Conservation (phyloP, 2,113 vertebrate species). For the Ovibos moschatus region DNA sequence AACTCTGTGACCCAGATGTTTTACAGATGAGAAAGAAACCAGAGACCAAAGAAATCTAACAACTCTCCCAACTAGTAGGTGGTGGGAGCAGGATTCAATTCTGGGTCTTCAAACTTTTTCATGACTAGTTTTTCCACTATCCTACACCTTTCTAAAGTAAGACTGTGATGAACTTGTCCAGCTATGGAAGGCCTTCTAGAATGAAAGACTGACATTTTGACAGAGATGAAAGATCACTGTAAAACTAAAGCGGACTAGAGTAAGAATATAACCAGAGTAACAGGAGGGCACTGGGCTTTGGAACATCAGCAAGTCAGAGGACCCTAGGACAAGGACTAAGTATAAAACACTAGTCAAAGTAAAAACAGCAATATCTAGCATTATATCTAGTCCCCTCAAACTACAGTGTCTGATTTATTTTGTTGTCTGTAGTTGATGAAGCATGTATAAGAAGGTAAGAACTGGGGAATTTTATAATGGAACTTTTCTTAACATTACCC, state of each 20-base stretch:
- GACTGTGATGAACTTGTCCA: background rate
- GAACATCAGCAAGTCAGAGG: background rate
- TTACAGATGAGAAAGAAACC: background rate
- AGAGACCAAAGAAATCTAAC: background rate
- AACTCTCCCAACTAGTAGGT: background rate
- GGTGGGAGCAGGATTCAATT: background rate
- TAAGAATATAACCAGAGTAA: background rate
- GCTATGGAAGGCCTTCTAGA: background rate
- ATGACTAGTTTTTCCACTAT: background rate
- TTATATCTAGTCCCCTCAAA: background rate
- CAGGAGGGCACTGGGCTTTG: background rate
- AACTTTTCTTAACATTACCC: background rate
- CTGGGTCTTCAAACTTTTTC: background rate
- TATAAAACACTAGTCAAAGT: background rate
- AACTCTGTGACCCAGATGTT: background rate
- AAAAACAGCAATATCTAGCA: background rate
- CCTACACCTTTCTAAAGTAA: background rate
- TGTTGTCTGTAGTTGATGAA: background rate
- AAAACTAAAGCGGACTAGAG: background rate
- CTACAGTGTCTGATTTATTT: background rate
- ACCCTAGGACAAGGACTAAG: background rate
- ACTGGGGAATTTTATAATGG: background rate
- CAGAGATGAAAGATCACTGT: background rate
- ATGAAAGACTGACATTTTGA: background rate
- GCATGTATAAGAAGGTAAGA: background rate